Percentiles rank a stretch among this genome's conserved stretches.
Conservation (phyloP, 2,797 vertebrate species). For the Anabacerthia variegaticeps region DNA sequence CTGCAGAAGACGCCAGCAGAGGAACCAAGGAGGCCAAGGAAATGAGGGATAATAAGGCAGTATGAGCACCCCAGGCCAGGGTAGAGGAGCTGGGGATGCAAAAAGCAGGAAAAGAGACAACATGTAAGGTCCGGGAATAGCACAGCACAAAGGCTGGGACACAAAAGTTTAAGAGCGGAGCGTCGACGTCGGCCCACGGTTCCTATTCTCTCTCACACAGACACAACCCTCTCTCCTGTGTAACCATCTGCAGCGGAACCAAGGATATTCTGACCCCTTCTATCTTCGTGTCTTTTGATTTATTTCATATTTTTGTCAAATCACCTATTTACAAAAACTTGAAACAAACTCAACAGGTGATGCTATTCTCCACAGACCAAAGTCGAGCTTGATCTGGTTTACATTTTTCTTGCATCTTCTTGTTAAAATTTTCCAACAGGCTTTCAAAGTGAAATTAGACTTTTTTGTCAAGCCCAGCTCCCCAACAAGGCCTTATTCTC, state of each 20-base stretch:
- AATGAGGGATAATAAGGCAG: neutral
- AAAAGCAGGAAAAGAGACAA: conserved; percentile 5
- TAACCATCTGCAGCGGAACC: conserved; percentile 49
- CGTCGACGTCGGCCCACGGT: neutral
- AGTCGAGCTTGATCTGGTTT: conserved; percentile 70
- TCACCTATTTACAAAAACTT: conserved; percentile 72
- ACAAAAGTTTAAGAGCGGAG: neutral
- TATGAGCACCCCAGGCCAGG: neutral
- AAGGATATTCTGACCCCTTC: conserved; percentile 59
- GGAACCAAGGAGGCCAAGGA: neutral
- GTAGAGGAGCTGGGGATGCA: neutral
- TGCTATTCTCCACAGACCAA: conserved; percentile 64
- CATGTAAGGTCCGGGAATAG: conserved; percentile 9
- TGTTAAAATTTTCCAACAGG: conserved; percentile 71
- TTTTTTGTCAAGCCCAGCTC: conserved; percentile 64
- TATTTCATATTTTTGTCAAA: conserved; percentile 71
- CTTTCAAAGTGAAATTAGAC: conserved; percentile 74
- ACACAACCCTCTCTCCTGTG: conserved; percentile 25
- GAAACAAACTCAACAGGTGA: conserved; percentile 71
- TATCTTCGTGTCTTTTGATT: conserved; percentile 59
- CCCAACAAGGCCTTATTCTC: conserved; percentile 58
- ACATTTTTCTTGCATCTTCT: conserved; percentile 73
- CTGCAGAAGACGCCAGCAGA: neutral
- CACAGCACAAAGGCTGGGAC: conserved; percentile 37
- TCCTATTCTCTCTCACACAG: conserved; percentile 11